Evolutionary conservation across 2,113 vertebrate genomes (phyloP), one percentile per base, ranked within the genome.

Genomic region (Cebus imitator): DNA sequence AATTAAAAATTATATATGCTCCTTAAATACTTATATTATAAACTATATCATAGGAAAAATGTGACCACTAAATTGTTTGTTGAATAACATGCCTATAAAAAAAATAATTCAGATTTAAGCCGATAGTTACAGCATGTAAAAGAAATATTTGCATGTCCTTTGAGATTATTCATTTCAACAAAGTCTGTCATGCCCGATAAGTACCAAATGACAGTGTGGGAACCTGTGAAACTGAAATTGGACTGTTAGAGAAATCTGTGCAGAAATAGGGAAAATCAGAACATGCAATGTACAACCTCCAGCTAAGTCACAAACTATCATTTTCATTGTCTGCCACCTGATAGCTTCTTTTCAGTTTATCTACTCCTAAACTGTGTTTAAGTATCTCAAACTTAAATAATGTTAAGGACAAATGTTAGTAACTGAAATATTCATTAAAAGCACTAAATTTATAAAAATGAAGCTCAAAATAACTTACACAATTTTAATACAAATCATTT

Each of bases 131-230:
- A 86, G 9, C 90, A 52, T 83, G 21, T 64, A 55, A 96, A 96
- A 91, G 43, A 97, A 95, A 90, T 90, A 30, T 83, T 94, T 93
- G 68, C 5, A 48, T 84, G 20, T 86, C 81, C 55, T 73, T 79
- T 72, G 52, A 43, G 43, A 91, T 96, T 91, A 86, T 90, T 93
- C 32, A 58, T 73, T 89, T 97, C 76, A 91, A 43, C 64, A 87
- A 89, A 95, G 48, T 89, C 90, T 90, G 78, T 93, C 73, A 93
- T 73, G 86, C 86, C 94, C 97, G 94, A 30, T 94, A 91, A 81
- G 21, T 92, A 95, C 97, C 93, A 96, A 97, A 97, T 85, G 86
- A 95, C 83, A 93, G 87, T 90, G 52, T 61, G 64, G 86, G 75
- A 82, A 80, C 45, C 87, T 87, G 89, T 91, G 66, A 87, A 95